These are phyloP conservation scores for Trematocara unimaculatum DNA, from an alignment of 2,113 vertebrate genomes.

Conservation along the genomic window DNA sequence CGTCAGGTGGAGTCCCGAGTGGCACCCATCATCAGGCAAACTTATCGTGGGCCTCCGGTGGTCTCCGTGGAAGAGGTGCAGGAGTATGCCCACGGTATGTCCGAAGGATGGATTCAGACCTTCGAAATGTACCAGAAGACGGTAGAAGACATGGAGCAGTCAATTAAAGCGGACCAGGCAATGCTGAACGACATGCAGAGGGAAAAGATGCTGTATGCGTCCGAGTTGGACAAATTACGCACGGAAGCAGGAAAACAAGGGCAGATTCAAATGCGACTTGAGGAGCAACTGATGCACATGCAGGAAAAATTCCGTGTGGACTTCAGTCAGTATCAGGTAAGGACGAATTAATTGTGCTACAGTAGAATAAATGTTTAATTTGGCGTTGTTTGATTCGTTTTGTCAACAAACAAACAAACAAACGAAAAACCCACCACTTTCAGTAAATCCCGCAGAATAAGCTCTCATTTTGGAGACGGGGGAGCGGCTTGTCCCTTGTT, in stretches of 20 bases:
- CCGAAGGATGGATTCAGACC: slow-evolving; percentile 78
- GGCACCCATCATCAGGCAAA: slow-evolving; percentile 55
- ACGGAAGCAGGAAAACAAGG: slow-evolving; percentile 73
- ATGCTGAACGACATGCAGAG: slow-evolving; percentile 73
- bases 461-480: not conserved
- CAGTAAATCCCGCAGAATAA: not conserved
- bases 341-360: not conserved
- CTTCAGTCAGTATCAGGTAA: slow-evolving; percentile 80
- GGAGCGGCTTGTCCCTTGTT: slow-evolving; percentile 5
- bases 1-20: slow-evolving; percentile 60
- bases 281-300: slow-evolving; percentile 77
- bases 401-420: not conserved
- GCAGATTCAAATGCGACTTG: slow-evolving; percentile 74
- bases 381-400: not conserved
- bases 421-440: not conserved
- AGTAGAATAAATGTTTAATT: not conserved
- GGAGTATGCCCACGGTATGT: slow-evolving; percentile 73
- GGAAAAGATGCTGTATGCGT: slow-evolving; percentile 73
- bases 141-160: slow-evolving; percentile 78
- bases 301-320: slow-evolving; percentile 74
- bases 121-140: slow-evolving; percentile 80
- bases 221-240: slow-evolving; percentile 75
- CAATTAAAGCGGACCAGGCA: slow-evolving; percentile 70
- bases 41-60: slow-evolving; percentile 47
- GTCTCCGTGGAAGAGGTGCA: slow-evolving; percentile 76